Conservation (phyloP, 2,797 vertebrate species). For the Chloroceryle amazona region DNA sequence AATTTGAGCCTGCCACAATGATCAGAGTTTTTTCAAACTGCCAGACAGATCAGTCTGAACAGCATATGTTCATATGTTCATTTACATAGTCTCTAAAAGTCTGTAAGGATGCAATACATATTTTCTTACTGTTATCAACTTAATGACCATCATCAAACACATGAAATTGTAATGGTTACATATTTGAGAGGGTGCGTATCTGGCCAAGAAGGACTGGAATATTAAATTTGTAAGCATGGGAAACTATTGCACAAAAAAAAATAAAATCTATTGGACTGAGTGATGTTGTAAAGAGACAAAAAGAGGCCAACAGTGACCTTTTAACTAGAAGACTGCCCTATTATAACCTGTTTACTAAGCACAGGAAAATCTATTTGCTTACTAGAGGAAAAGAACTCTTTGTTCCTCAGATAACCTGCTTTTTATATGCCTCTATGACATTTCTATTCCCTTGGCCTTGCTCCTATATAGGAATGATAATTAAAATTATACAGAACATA, state of each 20-base stretch:
- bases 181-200: neutral
- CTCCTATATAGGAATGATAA: neutral
- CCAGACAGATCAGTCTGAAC: slow-evolving; percentile 29
- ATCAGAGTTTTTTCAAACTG: neutral
- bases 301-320: neutral
- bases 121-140: slow-evolving; percentile 25
- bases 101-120: neutral
- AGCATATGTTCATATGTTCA: neutral
- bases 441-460: neutral
- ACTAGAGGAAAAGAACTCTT: neutral
- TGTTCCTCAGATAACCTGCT: neutral
- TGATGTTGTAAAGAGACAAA: neutral
- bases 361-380: neutral
- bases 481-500: neutral
- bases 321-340: neutral
- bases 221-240: neutral
- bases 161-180: neutral
- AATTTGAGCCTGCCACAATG: neutral
- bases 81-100: neutral
- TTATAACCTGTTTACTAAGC: slow-evolving; percentile 4
- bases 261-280: neutral
- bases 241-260: slow-evolving; percentile 9
- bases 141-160: neutral
- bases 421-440: neutral
- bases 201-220: neutral